Percentiles rank a stretch among this genome's conserved stretches.
phyloP scores from a whole-genome alignment of 2,888 invertebrate genomes.

The Amphimallon solstitiale region DNA sequence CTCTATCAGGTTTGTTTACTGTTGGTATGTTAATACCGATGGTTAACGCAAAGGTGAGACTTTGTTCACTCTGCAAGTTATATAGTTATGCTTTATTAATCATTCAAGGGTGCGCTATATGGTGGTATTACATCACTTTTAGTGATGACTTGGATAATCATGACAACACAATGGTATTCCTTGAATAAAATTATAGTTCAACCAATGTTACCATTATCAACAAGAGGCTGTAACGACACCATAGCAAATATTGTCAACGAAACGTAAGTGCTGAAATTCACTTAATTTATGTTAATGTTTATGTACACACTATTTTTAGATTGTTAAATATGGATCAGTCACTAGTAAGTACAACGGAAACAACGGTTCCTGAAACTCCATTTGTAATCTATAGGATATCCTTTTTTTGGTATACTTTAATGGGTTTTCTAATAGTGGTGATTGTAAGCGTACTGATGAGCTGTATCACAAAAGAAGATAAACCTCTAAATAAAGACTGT shows the following conservation, averaged over 20 bases:
- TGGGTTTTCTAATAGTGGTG: constrained; percentile 70
- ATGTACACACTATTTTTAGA: neutral
- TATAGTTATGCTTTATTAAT: neutral
- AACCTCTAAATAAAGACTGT: constrained; percentile 69
- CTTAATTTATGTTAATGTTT: neutral
- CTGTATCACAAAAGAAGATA: constrained; percentile 68
- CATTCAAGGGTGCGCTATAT: constrained; percentile 57
- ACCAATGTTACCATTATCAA: constrained; percentile 53
- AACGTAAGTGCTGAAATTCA: constrained; percentile 44
- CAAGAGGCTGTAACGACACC: constrained; percentile 42
- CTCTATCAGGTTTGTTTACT: constrained; percentile 73
- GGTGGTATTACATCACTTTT: constrained; percentile 41
- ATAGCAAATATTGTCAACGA: neutral
- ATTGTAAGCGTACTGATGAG: constrained; percentile 72
- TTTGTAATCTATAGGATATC: constrained; percentile 69
- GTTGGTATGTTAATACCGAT: constrained; percentile 74
- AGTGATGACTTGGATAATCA: constrained; percentile 51
- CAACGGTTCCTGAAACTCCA: neutral
- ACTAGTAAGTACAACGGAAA: neutral
- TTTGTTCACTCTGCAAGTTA: constrained; percentile 57
- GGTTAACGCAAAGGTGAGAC: constrained; percentile 67
- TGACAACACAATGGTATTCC: constrained; percentile 53
- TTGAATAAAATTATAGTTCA: constrained; percentile 45
- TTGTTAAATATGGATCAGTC: neutral
- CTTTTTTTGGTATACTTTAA: constrained; percentile 75